These are phyloP conservation scores for Prionailurus bengalensis DNA, from an alignment of 2,113 vertebrate species.

Conservation along the genomic window DNA sequence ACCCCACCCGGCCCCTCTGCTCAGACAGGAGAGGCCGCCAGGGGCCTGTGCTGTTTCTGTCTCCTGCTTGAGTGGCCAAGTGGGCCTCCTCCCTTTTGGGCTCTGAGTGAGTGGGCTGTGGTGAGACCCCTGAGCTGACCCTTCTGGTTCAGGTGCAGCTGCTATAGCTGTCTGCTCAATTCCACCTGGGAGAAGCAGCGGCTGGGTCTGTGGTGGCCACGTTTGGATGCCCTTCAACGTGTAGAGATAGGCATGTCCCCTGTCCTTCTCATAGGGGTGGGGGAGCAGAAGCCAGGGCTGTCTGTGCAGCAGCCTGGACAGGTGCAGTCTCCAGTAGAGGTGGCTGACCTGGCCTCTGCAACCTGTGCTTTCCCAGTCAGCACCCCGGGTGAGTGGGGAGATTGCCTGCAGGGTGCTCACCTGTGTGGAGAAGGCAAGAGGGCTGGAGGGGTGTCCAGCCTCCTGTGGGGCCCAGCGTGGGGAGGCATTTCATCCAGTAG, in stretches of 20 bases:
- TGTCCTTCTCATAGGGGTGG: background rate
- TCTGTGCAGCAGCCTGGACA: background rate
- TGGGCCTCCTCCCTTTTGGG: background rate
- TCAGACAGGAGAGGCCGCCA: fast-evolving
- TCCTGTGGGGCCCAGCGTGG: background rate
- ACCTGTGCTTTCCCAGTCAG: no score
- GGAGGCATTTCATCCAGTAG: background rate
- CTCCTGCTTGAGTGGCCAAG: no score
- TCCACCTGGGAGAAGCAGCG: background rate
- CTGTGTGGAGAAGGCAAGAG: background rate
- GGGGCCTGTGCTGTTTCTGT: no score
- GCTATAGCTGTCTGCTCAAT: background rate
- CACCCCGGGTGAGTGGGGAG: background rate
- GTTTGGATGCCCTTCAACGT: background rate
- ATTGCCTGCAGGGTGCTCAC: background rate
- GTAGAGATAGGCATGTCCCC: background rate
- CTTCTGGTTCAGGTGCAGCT: background rate
- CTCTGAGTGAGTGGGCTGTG: no score
- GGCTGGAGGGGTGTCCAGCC: fast-evolving
- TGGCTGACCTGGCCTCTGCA: no score
- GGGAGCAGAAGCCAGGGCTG: background rate
- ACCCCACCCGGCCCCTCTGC: background rate
- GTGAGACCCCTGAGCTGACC: background rate
- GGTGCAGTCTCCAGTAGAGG: background rate
- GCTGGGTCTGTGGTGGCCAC: background rate